Base-by-base conservation (phyloP, 2,888 invertebrate species). In the Pemphredon lugubris region DNA sequence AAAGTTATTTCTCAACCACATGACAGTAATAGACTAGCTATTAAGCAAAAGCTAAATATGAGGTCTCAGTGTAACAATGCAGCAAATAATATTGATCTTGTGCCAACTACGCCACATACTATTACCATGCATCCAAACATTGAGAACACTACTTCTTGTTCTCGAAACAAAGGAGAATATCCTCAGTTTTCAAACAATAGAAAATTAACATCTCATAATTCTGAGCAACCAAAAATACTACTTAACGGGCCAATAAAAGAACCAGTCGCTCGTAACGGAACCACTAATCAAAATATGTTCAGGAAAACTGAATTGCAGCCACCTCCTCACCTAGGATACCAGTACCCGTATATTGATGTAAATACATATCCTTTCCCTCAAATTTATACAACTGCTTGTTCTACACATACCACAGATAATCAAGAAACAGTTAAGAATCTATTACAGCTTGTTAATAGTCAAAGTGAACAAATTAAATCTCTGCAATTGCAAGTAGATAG, bases 401-500 rank as follows among this genome's bases (percentile, higher is more conserved):
- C 63, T 63, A 76, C 67, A 73, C 68, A 58, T 2, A 75, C 63
- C 48, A 53, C 53, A 4, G 83, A 81, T 9, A 83, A 78, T 67
- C 69, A 77, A 13, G 88, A 88, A 40, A 88, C 87, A 3, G 79
- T 88, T 0, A 87, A 84, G 20, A 85, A 94, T 83, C 88, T 94
- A 54, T 91, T 94, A 69, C 92, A 93, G 84, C 92, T 94, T 65
- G 93, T 94, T 42, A 92, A 93, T 83, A 90, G 92, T 59, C 94
- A 94, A 87, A 94, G 93, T 88, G 93, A 94, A 77, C 94, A 94
- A 83, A 88, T 94, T 21, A 91, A 93, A 81, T 81, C 92, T 57
- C 86, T 94, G 26, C 94, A 94, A 85, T 91, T 92, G 59, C 94
- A 94, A 87, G 92, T 94, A 0, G 92, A 93, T 73, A 91, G 91